These are phyloP conservation scores for Lutraria rhynchaena DNA, from an alignment of 1,140 invertebrate species.

Conservation along the genomic window DNA sequence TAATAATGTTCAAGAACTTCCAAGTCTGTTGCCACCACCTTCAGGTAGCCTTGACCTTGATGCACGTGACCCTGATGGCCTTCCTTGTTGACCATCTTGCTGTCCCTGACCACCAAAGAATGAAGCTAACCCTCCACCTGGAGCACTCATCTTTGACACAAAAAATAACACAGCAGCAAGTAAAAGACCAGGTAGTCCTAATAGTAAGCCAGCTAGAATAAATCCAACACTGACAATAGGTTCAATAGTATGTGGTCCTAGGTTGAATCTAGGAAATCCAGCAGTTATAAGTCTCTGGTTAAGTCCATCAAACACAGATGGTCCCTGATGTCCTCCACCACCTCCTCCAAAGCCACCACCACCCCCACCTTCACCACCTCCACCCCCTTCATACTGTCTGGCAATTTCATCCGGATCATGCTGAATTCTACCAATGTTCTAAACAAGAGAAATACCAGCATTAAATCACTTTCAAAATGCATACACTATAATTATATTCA, in stretches of 20 bases:
- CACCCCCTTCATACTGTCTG: conserved; percentile 21
- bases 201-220: conserved; percentile 67
- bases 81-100: neutral
- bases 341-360: conserved; percentile 26
- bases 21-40: conserved; percentile 63
- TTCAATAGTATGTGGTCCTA: conserved; percentile 69
- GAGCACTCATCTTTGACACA: conserved; percentile 65
- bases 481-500: neutral
- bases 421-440: conserved; percentile 51
- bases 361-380: conserved; percentile 34
- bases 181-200: conserved; percentile 72
- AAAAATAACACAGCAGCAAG: conserved; percentile 71
- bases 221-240: conserved; percentile 72
- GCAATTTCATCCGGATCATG: conserved; percentile 46
- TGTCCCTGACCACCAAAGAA: conserved; percentile 42
- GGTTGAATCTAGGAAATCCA: conserved; percentile 69
- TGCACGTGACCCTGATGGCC: neutral
- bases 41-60: conserved; percentile 38
- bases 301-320: conserved; percentile 70
- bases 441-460: neutral
- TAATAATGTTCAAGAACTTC: conserved; percentile 55
- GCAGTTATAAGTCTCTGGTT: conserved; percentile 68
- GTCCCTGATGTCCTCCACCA: conserved; percentile 54
- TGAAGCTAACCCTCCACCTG: conserved; percentile 51
- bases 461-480: neutral